phyloP scores from a whole-genome alignment of 2,113 vertebrate genomes.

The Hyaena hyaena region DNA sequence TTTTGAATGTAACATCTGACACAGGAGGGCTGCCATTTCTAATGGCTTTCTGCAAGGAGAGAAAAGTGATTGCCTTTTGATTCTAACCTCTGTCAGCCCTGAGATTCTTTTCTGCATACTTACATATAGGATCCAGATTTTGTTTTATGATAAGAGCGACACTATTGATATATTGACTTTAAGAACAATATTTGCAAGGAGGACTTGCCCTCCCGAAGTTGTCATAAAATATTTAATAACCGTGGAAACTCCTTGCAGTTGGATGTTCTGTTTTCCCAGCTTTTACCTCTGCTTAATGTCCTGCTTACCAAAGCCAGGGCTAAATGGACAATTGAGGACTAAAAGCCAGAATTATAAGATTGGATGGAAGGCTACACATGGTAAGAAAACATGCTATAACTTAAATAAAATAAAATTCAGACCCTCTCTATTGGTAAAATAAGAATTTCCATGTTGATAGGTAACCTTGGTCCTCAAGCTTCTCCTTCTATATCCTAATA shows the following conservation, averaged over 20 bases:
- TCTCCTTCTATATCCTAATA: not conserved
- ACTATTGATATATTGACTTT: not conserved
- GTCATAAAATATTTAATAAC: constrained; percentile 12
- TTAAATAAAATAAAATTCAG: not conserved
- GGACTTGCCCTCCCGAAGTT: not conserved
- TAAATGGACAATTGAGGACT: not conserved
- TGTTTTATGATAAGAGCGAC: not conserved
- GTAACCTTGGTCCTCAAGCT: not conserved
- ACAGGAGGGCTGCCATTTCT: not conserved
- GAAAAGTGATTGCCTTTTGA: not conserved
- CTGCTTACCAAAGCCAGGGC: not conserved
- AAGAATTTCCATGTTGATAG: not conserved
- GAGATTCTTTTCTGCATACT: not conserved
- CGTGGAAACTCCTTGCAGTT: not conserved
- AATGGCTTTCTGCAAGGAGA: not conserved
- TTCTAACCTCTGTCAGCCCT: not conserved
- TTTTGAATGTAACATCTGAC: not conserved
- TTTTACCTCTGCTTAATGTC: not conserved
- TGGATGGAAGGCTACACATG: not conserved
- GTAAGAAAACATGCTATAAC: not conserved
- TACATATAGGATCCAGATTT: not conserved
- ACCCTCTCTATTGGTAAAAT: not conserved
- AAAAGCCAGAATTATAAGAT: not conserved
- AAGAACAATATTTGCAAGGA: not conserved
- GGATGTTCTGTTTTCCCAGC: not conserved